These are phyloP conservation scores for Tupaia tana DNA, from an alignment of 2,113 vertebrate genomes.

Conservation along the genomic window DNA sequence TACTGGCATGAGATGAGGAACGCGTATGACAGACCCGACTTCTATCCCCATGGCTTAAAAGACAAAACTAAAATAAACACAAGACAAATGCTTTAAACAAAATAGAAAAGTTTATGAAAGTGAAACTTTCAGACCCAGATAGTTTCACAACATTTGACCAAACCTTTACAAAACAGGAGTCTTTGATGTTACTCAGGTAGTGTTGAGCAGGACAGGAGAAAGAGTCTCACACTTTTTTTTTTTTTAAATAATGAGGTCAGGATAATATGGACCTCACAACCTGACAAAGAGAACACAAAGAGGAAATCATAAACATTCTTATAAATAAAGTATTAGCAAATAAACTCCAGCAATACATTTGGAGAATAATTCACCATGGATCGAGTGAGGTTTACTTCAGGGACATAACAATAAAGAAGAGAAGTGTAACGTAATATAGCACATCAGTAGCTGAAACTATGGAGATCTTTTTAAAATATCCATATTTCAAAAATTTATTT, in stretches of 20 bases:
- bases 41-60: neutral
- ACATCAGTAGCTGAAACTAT: neutral
- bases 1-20: neutral
- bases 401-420: neutral
- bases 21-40: neutral
- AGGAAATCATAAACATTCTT: neutral
- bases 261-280: neutral
- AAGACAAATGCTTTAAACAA: neutral
- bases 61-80: neutral
- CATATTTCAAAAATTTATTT: no score
- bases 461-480: neutral
- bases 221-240: neutral
- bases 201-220: neutral
- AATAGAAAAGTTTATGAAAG: neutral
- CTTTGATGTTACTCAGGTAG: neutral
- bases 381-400: neutral
- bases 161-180: neutral
- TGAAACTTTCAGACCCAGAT: neutral
- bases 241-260: neutral
- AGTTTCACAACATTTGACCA: neutral
- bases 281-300: neutral
- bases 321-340: neutral
- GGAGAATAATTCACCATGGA: neutral
- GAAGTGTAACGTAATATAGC: neutral
- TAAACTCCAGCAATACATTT: neutral